These are phyloP conservation scores for Platichthys flesus DNA, from an alignment of 2,113 vertebrate genomes.

Conservation along the genomic window DNA sequence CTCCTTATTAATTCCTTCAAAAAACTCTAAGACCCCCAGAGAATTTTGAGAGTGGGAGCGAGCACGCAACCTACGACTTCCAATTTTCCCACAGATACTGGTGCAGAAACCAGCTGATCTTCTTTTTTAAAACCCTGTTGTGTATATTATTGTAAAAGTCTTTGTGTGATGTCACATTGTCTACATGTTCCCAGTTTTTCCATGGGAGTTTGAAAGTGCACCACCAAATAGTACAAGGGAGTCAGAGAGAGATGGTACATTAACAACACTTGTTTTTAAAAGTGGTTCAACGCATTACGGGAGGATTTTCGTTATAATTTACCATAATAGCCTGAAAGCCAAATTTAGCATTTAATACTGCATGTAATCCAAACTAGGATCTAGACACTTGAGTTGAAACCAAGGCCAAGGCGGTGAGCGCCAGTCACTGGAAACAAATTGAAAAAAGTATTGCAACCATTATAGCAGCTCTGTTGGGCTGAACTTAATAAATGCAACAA, in stretches of 20 bases:
- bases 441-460: too few species aligned
- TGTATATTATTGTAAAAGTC: background rate
- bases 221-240: background rate
- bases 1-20: too few species aligned
- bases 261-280: background rate
- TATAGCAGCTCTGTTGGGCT: too few species aligned
- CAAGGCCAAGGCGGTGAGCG: background rate
- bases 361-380: conserved; percentile 2
- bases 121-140: background rate
- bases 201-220: conserved; percentile 13
- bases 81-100: too few species aligned
- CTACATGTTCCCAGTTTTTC: background rate
- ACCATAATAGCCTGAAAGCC: conserved; percentile 7
- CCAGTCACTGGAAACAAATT: conserved; percentile 1
- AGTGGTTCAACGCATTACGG: background rate
- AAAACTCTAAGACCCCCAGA: too few species aligned
- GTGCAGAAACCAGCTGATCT: too few species aligned
- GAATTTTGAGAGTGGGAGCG: too few species aligned
- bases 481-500: too few species aligned
- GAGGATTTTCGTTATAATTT: conserved; percentile 1
- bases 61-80: too few species aligned
- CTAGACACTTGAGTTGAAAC: background rate
- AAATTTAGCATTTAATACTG: conserved; percentile 3
- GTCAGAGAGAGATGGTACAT: background rate
- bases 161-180: background rate